A percentile compares a stretch with the other conserved stretches of the same genome.
phyloP scores from a whole-genome alignment of 1,140 invertebrate species.

The Drosophila chauvacae region DNA sequence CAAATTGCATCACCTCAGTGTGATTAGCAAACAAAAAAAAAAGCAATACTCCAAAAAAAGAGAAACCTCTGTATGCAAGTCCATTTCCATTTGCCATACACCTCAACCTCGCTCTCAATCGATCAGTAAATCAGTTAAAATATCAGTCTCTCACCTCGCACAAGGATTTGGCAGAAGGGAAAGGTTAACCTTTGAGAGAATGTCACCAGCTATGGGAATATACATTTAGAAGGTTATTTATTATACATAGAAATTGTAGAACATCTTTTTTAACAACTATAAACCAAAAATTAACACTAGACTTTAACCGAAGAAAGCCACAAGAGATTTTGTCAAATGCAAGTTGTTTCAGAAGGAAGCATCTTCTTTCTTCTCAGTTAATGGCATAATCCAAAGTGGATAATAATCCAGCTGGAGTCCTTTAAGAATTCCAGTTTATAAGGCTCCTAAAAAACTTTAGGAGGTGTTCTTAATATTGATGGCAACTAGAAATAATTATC shows the following conservation, averaged over 20 bases:
- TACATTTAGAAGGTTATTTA: not conserved
- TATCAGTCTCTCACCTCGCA: conserved; percentile 43
- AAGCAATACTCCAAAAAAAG: conserved; percentile 48
- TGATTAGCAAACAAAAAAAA: conserved; percentile 31
- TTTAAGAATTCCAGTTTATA: too few relatives aligned
- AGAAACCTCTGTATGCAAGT: conserved; percentile 65
- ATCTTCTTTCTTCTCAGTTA: too few relatives aligned
- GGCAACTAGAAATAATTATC: too few relatives aligned
- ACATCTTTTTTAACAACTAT: not conserved
- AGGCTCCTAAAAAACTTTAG: too few relatives aligned
- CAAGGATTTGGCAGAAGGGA: not conserved
- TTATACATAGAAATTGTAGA: too few relatives aligned
- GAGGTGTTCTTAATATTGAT: too few relatives aligned
- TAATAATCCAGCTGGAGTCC: too few relatives aligned
- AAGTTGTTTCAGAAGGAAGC: not conserved
- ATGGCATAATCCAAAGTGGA: too few relatives aligned
- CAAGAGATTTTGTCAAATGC: not conserved
- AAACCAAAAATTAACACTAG: not conserved
- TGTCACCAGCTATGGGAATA: not conserved
- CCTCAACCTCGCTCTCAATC: conserved; percentile 45
- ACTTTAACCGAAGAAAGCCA: not conserved
- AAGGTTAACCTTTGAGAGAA: not conserved
- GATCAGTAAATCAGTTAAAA: conserved; percentile 21
- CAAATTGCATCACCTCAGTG: conserved; percentile 43
- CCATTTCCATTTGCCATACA: conserved; percentile 75